These are phyloP conservation scores for Ammodytes dubius DNA, from an alignment of 2,113 vertebrate genomes.

Conservation along the genomic window DNA sequence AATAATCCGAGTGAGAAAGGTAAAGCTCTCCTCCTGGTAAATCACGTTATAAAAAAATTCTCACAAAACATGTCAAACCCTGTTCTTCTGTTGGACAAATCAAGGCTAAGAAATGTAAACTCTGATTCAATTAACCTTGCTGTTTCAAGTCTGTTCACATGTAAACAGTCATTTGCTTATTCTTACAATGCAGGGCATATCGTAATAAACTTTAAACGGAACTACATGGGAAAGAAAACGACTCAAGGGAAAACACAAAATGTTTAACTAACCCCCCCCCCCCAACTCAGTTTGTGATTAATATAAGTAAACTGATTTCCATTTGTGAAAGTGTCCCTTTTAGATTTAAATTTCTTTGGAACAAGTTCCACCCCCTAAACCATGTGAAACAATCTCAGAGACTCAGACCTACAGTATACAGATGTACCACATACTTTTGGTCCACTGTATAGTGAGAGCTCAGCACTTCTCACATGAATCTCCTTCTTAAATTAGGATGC, in stretches of 20 bases:
- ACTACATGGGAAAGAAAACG: background rate
- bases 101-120: no score
- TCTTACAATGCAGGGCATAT: background rate
- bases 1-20: background rate
- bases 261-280: background rate
- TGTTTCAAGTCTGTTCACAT: background rate
- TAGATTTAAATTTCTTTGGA: background rate
- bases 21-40: conserved; percentile 1
- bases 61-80: background rate
- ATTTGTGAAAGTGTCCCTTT: background rate
- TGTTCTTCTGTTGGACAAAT: background rate
- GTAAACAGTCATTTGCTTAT: conserved; percentile 3
- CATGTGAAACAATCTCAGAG: background rate
- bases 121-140: background rate
- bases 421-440: background rate
- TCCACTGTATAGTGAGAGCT: background rate
- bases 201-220: conserved; percentile 17
- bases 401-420: background rate
- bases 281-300: conserved; percentile 8
- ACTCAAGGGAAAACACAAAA: background rate
- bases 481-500: conserved; percentile 19
- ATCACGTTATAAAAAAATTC: background rate
- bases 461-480: conserved; percentile 11
- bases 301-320: background rate
- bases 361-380: background rate